Percentiles rank a stretch among this genome's conserved stretches.
These are phyloP conservation scores for Actinernus sp. DNA, from an alignment of 92 coral and sea anemone genomes.

Conservation along the genomic window DNA sequence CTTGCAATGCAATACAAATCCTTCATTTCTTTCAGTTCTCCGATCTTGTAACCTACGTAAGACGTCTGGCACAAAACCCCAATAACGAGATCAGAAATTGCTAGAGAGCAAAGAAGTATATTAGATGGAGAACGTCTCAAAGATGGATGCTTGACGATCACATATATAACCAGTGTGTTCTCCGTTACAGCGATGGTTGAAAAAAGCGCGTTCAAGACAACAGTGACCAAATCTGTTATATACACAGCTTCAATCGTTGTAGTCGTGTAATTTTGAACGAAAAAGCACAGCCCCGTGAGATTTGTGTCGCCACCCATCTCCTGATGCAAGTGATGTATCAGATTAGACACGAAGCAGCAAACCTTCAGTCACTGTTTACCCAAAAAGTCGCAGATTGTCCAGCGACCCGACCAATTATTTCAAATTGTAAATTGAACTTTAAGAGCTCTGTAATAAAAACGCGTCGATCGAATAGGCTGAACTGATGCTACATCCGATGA, in stretches of 20 bases:
- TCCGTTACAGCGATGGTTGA: conserved; percentile 2
- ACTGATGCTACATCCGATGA: too few species aligned
- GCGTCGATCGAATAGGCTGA: too few species aligned
- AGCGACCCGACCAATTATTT: too few species aligned
- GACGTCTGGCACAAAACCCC: conserved; percentile 40
- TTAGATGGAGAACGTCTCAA: conserved; percentile 33
- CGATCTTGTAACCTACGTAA: conserved; percentile 33
- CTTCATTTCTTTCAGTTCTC: conserved; percentile 5
- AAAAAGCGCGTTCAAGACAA: conserved; percentile 24
- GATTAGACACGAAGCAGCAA: too few species aligned
- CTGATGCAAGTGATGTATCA: too few species aligned
- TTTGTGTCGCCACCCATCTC: too few species aligned
- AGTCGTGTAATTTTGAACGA: background rate
- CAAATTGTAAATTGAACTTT: too few species aligned
- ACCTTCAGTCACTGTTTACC: too few species aligned
- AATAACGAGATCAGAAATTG: conserved; percentile 34
- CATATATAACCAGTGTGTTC: conserved; percentile 11
- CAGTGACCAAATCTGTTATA: conserved; percentile 1
- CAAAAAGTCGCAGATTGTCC: too few species aligned
- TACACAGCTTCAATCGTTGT: background rate
- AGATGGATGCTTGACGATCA: conserved; percentile 1
- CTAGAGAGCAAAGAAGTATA: conserved; percentile 22
- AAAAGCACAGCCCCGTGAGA: background rate
- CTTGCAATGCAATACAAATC: conserved; percentile 15
- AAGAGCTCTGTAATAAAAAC: too few species aligned